Base-by-base conservation (phyloP, 2,797 vertebrate species). In the Tokudaia muenninki region DNA sequence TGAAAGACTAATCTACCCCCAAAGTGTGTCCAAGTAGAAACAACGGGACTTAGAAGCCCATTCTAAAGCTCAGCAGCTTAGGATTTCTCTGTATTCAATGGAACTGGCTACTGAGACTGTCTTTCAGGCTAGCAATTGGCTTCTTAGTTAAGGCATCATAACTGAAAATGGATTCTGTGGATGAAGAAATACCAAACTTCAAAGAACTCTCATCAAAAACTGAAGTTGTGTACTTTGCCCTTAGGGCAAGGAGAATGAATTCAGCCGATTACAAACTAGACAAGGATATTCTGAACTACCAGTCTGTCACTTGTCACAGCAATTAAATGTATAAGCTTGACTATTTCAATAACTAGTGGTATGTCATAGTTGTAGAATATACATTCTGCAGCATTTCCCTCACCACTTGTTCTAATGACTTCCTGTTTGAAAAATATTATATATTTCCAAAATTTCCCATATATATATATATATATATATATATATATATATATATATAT, bases 121-220 rank as follows among this genome's bases (percentile, higher is more conserved):
- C 94, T 98, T 98, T 98, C 98, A 98, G 98, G 98, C 98, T 97
- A 98, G 98, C 98, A 97, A 80, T 75, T 98, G 95, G 96, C 97
- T 98, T 98, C 96, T 98, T 98, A 98, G 98, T 99, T 99, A 99
- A 99, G 99, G 99, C 99, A 99, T 99, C 95, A 6, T 96, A 98
- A 99, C 98, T 98, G 98, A 98, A 98, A 98, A 97, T 89, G 97
- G 97, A 98, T 98, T 99, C 99, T 99, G 99, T 99, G 99, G 99
- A 99, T 99, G 99, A 98, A 98, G 98, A 99, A 99, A 99, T 98
- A 98, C 98, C 98, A 99, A 99, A 99, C 98, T 99, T 99, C 99
- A 99, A 98, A 98, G 95, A 97, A 98, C 91, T 96, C 95, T 96
- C 94, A 52, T 17, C 57, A 95, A 95, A 97, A 94, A 75, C 94